These are phyloP conservation scores for Aricia artaxerxes DNA, from an alignment of 2,888 invertebrate genomes.

Conservation along the genomic window DNA sequence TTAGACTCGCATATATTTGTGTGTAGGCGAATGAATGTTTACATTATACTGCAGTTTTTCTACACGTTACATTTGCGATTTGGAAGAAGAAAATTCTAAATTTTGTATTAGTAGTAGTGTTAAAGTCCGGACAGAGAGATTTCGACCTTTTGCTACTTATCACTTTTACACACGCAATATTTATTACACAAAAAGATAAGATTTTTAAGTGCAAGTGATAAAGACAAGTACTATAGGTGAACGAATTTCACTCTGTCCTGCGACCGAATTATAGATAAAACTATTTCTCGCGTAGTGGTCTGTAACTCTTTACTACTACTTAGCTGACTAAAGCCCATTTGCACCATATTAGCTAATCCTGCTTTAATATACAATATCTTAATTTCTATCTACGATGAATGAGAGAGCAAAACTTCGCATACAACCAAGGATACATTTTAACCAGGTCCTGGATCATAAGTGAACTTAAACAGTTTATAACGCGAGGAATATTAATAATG, in stretches of 20 bases:
- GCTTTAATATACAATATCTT: too few species aligned
- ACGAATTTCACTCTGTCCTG: neutral
- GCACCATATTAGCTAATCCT: too few species aligned
- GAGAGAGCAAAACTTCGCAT: neutral
- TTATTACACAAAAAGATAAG: neutral
- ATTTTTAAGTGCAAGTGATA: neutral
- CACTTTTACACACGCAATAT: neutral
- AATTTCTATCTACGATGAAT: too few species aligned
- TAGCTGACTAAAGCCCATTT: too few species aligned
- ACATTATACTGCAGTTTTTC: neutral
- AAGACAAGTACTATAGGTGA: neutral
- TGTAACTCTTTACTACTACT: neutral
- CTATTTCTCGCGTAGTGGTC: neutral
- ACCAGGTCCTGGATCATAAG: neutral
- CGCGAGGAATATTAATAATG: neutral
- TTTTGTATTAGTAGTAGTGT: neutral
- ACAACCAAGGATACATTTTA: neutral
- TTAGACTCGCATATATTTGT: conserved; percentile 11
- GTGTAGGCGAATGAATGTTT: neutral
- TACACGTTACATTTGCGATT: neutral
- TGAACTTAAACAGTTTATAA: neutral
- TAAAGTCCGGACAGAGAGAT: neutral
- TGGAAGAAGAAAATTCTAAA: neutral
- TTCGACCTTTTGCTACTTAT: neutral
- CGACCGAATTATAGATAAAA: neutral